Conservation (phyloP, 2,113 vertebrate species). For the Pituophis catenifer region DNA sequence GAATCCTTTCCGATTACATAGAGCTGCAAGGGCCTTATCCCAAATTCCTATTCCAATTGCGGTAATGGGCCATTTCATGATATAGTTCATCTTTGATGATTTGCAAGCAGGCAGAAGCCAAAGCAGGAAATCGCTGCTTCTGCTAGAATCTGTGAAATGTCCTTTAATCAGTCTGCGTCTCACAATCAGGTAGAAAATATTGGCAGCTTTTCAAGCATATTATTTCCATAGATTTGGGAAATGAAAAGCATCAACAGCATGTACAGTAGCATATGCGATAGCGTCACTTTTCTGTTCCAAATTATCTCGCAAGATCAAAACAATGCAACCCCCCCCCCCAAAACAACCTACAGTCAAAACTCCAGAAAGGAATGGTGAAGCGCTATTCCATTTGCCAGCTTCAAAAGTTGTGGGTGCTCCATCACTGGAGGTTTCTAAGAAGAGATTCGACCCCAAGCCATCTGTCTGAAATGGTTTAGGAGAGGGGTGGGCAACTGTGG, state of each 20-base stretch:
- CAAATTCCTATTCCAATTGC: not conserved
- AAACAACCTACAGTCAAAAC: not conserved
- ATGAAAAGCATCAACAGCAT: not conserved
- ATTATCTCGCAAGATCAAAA: not conserved
- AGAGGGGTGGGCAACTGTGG: too few species aligned
- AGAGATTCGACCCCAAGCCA: not conserved
- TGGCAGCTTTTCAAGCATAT: not conserved
- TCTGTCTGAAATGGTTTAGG: not conserved
- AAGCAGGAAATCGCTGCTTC: not conserved
- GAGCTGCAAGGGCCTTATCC: not conserved
- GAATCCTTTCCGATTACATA: not conserved
- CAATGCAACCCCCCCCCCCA: not conserved
- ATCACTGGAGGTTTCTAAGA: not conserved
- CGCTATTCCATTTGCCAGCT: not conserved
- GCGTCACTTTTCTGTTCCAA: not conserved
- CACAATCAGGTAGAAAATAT: not conserved
- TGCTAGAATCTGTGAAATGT: not conserved
- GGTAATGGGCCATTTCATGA: not conserved
- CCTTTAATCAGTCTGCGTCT: not conserved
- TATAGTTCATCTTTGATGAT: not conserved
- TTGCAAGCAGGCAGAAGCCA: not conserved
- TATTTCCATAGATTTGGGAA: not conserved
- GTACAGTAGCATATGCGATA: not conserved
- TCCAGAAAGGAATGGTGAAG: not conserved
- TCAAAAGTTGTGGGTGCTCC: not conserved